A percentile compares a stretch with the other conserved stretches of the same genome.
These are phyloP conservation scores for Fistularia tabacaria DNA, from an alignment of 2,797 vertebrate genomes.

Conservation along the genomic window DNA sequence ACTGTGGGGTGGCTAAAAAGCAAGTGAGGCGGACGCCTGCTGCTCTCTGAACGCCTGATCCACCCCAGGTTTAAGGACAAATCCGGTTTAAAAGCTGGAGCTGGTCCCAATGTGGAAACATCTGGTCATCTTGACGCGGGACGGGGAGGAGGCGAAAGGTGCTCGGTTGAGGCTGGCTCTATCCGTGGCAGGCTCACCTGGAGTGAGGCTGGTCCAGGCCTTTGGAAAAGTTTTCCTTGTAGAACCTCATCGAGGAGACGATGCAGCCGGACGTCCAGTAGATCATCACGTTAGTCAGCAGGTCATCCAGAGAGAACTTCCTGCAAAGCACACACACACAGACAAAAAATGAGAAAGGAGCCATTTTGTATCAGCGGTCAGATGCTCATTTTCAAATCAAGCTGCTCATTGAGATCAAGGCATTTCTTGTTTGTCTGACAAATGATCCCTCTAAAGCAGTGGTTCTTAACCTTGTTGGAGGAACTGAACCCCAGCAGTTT, in stretches of 20 bases:
- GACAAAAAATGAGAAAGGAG: neutral
- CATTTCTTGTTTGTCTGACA: too few relatives aligned
- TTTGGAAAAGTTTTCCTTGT: constrained; percentile 81
- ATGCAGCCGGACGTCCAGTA: constrained; percentile 87
- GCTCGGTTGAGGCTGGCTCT: neutral
- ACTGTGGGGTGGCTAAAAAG: too few relatives aligned
- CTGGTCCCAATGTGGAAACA: too few relatives aligned
- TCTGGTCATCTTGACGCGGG: too few relatives aligned
- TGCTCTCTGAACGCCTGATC: too few relatives aligned
- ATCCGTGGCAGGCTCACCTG: constrained; percentile 49
- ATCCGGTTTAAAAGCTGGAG: too few relatives aligned
- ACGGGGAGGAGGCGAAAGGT: neutral
- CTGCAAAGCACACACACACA: constrained; percentile 53
- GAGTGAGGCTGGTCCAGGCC: constrained; percentile 55
- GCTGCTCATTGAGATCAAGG: too few relatives aligned
- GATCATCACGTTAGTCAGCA: constrained; percentile 90
- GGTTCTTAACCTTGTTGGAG: too few relatives aligned
- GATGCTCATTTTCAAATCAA: neutral
- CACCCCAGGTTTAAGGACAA: too few relatives aligned
- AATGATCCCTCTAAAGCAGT: too few relatives aligned
- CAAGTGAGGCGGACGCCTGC: too few relatives aligned
- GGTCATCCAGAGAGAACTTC: constrained; percentile 85
- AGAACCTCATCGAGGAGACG: constrained; percentile 85
- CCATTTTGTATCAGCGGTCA: neutral
- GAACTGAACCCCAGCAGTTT: too few relatives aligned